Evolutionary conservation across 2,888 invertebrate species (phyloP), one percentile per base, ranked within the genome.

Genomic region (Bellardia pandia): DNA sequence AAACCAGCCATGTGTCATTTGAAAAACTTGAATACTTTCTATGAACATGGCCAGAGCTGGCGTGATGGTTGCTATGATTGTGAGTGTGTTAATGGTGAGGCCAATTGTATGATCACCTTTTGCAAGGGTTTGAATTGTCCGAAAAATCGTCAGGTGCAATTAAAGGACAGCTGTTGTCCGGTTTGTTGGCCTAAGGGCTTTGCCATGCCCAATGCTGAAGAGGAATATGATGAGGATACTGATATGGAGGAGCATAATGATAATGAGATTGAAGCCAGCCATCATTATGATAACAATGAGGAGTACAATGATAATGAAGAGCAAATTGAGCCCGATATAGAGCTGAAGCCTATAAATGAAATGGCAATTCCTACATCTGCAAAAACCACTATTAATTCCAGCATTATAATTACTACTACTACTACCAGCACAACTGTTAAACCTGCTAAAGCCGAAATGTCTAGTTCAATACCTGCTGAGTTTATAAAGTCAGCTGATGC

Each of bases 131-230:
- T 93, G 69, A 91, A 90, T 74, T 93, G 93, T 71, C 92, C 92
- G 42, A 88, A 84, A 42, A 90, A 90, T 33, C 90, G 92, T 14
- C 92, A 92, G 88, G 91, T 93, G 6, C 89, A 86, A 16, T 85
- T 93, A 0, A 91, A 91, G 80, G 91, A 91, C 71, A 90, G 90
- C 64, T 93, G 93, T 76, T 93, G 93, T 78, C 93, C 93, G 9
- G 90, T 92, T 37, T 93, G 93, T 82, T 93, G 93, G 93, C 93
- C 93, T 6, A 90, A 91, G 14, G 91, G 91, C 4, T 89, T 89
- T 5, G 89, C 90, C 9, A 91, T 92, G 92, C 93, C 92, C 13
- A 88, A 90, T 81, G 90, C 89, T 30, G 89, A 88, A 30, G 86
- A 81, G 1, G 79, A 87, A 48, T 86, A 90, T 51, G 89, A 90